phyloP scores from a whole-genome alignment of 2,113 vertebrate genomes.

The Equus quagga region DNA sequence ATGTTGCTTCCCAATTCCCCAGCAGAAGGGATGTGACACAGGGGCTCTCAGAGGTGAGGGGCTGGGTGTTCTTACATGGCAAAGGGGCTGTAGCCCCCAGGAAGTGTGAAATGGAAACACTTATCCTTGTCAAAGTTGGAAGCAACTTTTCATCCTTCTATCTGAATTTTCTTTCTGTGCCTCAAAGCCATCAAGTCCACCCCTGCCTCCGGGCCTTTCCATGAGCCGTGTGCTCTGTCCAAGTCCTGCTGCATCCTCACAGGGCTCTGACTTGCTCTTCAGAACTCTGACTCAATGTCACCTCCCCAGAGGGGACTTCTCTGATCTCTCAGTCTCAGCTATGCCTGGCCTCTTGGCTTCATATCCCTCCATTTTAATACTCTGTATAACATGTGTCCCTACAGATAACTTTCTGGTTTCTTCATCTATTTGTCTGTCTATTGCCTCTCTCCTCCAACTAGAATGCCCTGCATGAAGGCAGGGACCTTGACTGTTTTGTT shows the following conservation, averaged over 20 bases:
- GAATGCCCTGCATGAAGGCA: not conserved
- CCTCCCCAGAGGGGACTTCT: not conserved
- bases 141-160: not conserved
- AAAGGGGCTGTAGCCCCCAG: not conserved
- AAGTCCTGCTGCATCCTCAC: no score
- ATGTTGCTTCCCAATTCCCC: not conserved
- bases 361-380: not conserved
- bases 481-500: not conserved
- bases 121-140: not conserved
- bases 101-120: not conserved
- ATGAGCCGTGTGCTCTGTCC: not conserved
- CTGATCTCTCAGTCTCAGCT: not conserved
- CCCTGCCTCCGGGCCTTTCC: not conserved
- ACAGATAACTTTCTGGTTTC: not conserved
- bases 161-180: not conserved
- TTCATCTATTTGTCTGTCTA: not conserved
- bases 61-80: rapidly evolving
- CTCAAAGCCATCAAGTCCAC: not conserved
- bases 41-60: not conserved
- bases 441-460: not conserved
- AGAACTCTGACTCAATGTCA: not conserved
- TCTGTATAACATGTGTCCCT: not conserved
- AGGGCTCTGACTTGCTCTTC: not conserved
- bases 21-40: not conserved
- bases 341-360: not conserved